Conservation (phyloP, 2,797 vertebrate genomes). For the Anguilla megastoma region DNA sequence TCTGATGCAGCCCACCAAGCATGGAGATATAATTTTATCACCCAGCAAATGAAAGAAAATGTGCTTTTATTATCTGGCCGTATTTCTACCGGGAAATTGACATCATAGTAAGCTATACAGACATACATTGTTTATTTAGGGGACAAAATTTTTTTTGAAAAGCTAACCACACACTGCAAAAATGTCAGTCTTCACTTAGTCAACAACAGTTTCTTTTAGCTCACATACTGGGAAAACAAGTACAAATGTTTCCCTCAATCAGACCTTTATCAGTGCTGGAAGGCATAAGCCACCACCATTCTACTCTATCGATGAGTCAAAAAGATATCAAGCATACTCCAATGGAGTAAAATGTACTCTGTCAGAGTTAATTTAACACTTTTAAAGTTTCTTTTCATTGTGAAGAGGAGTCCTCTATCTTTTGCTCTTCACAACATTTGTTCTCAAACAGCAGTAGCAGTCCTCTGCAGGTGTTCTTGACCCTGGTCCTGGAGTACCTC, state of each 20-base stretch:
- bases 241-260: neutral
- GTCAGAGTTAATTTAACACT: neutral
- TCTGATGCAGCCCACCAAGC: neutral
- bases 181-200: neutral
- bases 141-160: neutral
- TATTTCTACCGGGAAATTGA: neutral
- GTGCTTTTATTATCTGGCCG: neutral
- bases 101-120: neutral
- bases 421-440: no score
- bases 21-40: neutral
- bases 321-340: neutral
- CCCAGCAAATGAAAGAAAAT: neutral
- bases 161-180: neutral
- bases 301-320: neutral
- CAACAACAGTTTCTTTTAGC: neutral
- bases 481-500: neutral
- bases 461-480: neutral
- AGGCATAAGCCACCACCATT: neutral
- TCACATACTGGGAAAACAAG: neutral
- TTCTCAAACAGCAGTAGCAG: neutral
- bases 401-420: no score
- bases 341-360: neutral
- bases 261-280: neutral
- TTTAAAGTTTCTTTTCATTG: no score
- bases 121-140: slow-evolving; percentile 5